Evolutionary conservation across 2,113 vertebrate genomes (phyloP).

Genomic region (Eulemur macaco): DNA sequence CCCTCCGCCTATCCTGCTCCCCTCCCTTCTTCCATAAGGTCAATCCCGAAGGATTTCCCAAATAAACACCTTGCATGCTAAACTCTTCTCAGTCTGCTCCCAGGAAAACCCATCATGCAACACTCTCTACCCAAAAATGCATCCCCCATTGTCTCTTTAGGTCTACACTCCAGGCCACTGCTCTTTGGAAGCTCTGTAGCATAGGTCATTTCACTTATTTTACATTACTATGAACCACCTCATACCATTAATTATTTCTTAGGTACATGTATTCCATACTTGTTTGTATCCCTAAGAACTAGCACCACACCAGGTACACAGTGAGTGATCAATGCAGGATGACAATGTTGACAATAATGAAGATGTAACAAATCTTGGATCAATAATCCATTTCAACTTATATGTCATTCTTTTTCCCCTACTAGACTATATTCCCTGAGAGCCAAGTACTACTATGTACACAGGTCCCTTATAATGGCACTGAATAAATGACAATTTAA

Average conservation of each 20-base stretch:
- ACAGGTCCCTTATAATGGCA: rapidly evolving
- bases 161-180: neutral
- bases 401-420: neutral
- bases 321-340: rapidly evolving
- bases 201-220: neutral
- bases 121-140: too few species aligned
- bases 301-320: too few species aligned
- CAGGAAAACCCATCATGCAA: neutral
- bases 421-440: neutral
- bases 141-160: neutral
- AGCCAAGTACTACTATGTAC: neutral
- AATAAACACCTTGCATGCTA: neutral
- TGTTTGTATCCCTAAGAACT: neutral
- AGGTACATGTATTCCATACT: neutral
- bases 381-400: neutral
- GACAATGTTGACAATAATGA: neutral
- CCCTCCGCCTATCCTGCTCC: too few species aligned
- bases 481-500: neutral
- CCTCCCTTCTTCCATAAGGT: neutral
- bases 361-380: too few species aligned
- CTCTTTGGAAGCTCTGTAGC: neutral
- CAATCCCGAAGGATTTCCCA: neutral
- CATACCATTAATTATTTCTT: neutral
- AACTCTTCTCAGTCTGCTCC: neutral
- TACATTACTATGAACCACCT: neutral